Conservation (phyloP, 2,888 invertebrate species). For the Timema cristinae region DNA sequence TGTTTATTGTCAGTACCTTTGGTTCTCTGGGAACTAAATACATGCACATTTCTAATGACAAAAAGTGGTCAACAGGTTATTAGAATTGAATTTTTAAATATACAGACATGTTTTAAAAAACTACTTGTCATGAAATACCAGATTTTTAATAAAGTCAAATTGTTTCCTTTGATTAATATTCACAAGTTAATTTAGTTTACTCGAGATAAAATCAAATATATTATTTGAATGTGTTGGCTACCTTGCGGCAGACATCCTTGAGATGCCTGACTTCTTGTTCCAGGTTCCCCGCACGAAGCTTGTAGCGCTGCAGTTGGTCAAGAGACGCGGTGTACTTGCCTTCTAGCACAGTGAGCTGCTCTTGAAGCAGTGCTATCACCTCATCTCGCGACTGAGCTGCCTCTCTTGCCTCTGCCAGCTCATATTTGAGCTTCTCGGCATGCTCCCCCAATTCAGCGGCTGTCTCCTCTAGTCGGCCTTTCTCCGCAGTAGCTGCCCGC, state of each 20-base stretch:
- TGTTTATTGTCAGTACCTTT: no score
- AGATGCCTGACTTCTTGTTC: conserved; percentile 39
- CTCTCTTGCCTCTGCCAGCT: conserved; percentile 37
- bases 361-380: conserved; percentile 35
- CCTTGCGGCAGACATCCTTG: conserved; percentile 37
- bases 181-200: no score
- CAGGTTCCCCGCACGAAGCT: conserved; percentile 35
- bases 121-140: no score
- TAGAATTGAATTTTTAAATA: no score
- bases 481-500: conserved; percentile 36
- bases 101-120: no score
- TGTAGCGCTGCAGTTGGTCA: conserved; percentile 36
- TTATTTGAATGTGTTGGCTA: conserved; percentile 20
- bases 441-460: conserved; percentile 36
- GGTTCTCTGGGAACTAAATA: no score
- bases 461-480: conserved; percentile 36
- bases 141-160: no score
- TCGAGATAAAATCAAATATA: no score
- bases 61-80: no score
- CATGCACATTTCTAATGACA: no score
- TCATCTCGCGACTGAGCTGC: conserved; percentile 36
- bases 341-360: conserved; percentile 35
- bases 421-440: conserved; percentile 37
- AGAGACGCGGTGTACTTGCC: conserved; percentile 36
- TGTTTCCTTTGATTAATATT: no score